Evolutionary conservation across 2,888 invertebrate genomes (phyloP).

Genomic region (Argyresthia albistria): DNA sequence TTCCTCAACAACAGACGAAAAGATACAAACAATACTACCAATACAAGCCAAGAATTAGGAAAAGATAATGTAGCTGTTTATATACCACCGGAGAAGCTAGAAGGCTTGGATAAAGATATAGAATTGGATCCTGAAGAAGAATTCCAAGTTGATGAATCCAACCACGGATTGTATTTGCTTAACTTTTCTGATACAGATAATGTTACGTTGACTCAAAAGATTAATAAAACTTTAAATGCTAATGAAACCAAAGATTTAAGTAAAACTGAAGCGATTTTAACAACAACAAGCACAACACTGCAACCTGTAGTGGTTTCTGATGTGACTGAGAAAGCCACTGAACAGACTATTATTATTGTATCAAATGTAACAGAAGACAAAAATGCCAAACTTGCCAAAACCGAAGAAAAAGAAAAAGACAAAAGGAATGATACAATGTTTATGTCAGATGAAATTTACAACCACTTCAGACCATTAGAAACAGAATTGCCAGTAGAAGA

Average conservation of each 20-base stretch:
- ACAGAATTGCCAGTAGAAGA: constrained; percentile 75
- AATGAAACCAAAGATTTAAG: constrained; percentile 27
- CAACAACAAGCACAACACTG: background rate
- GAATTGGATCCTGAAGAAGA: constrained; percentile 66
- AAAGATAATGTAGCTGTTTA: constrained; percentile 49
- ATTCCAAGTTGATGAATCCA: constrained; percentile 68
- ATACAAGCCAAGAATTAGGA: constrained; percentile 27
- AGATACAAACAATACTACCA: constrained; percentile 35
- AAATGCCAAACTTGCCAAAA: constrained; percentile 34
- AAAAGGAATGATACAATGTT: constrained; percentile 68
- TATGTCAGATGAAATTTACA: constrained; percentile 75
- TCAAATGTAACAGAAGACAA: constrained; percentile 46
- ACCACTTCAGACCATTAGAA: constrained; percentile 76
- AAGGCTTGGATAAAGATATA: constrained; percentile 55
- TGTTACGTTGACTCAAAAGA: constrained; percentile 33
- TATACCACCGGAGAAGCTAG: constrained; percentile 58
- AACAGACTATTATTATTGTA: constrained; percentile 37
- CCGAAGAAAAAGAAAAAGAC: constrained; percentile 41
- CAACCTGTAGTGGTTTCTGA: background rate
- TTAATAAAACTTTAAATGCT: constrained; percentile 29
- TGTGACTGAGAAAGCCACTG: background rate
- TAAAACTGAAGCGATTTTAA: constrained; percentile 8
- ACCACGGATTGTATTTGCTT: constrained; percentile 62
- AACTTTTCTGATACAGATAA: constrained; percentile 65
- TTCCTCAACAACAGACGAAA: constrained; percentile 53